Conservation (phyloP, 2,888 invertebrate species). For the Eulithis prunata region DNA sequence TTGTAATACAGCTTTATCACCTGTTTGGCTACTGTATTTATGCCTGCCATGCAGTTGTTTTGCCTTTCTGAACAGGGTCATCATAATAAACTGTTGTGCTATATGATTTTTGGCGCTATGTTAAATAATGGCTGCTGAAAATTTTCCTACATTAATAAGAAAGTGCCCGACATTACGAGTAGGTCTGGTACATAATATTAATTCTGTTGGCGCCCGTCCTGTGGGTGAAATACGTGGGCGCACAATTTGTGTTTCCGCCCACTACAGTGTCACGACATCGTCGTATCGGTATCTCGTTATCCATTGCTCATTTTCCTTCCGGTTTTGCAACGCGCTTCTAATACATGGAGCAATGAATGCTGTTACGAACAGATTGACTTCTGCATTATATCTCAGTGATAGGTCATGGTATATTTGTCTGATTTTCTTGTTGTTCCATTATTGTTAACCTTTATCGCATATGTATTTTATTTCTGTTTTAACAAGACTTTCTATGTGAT, state of each 20-base stretch:
- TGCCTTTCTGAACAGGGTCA: not conserved
- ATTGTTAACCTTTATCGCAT: slow-evolving; percentile 41
- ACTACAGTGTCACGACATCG: slow-evolving; percentile 41
- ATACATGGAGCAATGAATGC: slow-evolving; percentile 10
- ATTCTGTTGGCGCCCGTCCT: slow-evolving; percentile 42
- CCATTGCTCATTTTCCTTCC: slow-evolving; percentile 25
- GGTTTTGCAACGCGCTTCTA: slow-evolving; percentile 2
- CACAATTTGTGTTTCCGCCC: slow-evolving; percentile 54
- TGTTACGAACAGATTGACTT: too few relatives aligned
- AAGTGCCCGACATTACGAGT: slow-evolving; percentile 5
- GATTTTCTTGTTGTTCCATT: slow-evolving; percentile 42
- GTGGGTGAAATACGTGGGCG: slow-evolving; percentile 60
- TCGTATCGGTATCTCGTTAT: slow-evolving; percentile 14
- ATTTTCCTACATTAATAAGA: slow-evolving; percentile 22
- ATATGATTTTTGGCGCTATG: not conserved
- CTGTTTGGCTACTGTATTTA: not conserved
- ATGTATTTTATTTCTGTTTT: slow-evolving; percentile 41
- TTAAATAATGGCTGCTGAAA: not conserved
- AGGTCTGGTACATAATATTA: slow-evolving; percentile 1
- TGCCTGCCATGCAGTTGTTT: not conserved
- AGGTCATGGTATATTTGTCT: slow-evolving; percentile 13
- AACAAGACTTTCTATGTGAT: slow-evolving; percentile 40
- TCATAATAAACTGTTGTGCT: not conserved
- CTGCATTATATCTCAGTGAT: too few relatives aligned
- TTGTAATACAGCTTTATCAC: not conserved